Percentiles rank a stretch among this genome's conserved stretches.
These are phyloP conservation scores for Aulostomus chinensis DNA, from an alignment of 2,797 vertebrate species.

Conservation along the genomic window DNA sequence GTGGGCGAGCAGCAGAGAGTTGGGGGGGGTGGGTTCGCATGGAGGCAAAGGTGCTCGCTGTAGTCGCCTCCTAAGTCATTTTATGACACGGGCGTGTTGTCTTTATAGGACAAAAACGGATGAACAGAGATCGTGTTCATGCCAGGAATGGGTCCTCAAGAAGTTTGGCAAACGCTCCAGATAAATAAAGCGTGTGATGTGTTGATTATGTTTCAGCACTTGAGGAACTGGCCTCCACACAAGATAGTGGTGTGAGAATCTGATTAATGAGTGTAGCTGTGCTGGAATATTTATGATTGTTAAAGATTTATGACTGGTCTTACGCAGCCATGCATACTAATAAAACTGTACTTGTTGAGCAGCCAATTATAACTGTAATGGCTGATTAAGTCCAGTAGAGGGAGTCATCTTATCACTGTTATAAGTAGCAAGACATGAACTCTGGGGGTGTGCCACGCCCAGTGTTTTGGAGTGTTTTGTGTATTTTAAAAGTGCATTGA, in stretches of 20 bases:
- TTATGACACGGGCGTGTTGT: too few relatives aligned
- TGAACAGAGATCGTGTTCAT: too few relatives aligned
- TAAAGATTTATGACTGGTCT: background rate
- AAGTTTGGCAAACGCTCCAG: background rate
- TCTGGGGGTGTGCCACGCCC: constrained; percentile 41
- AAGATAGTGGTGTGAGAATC: background rate
- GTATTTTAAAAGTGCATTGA: background rate
- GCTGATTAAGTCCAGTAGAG: constrained; percentile 51
- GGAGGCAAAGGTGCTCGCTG: too few relatives aligned
- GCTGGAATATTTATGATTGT: background rate
- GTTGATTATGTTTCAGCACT: background rate
- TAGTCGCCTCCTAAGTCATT: too few relatives aligned
- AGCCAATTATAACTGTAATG: constrained; percentile 30
- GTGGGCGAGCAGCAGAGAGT: too few relatives aligned
- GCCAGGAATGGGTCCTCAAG: too few relatives aligned
- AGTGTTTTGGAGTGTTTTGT: background rate
- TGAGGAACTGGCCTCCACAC: background rate
- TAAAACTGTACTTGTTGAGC: background rate
- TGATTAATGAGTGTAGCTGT: background rate
- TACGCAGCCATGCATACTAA: background rate
- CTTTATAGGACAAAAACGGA: too few relatives aligned
- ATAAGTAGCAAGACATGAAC: background rate
- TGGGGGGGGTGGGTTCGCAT: too few relatives aligned
- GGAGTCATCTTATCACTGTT: constrained; percentile 36
- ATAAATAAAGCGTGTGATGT: background rate